phyloP scores from a whole-genome alignment of 2,888 invertebrate genomes.

The Hypselothyrea guttata region DNA sequence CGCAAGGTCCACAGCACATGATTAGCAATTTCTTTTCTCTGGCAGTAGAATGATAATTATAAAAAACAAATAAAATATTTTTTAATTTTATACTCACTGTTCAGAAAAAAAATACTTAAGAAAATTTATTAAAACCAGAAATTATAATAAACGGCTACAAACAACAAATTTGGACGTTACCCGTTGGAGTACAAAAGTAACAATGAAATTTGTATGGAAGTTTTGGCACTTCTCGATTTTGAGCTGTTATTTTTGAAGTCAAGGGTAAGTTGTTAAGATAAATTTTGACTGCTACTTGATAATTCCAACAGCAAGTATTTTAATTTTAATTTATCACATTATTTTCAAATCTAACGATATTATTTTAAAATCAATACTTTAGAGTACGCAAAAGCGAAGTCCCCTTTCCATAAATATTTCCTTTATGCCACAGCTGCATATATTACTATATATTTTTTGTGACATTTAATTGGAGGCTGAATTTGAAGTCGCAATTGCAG shows the following conservation, averaged over 20 bases:
- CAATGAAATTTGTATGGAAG: slow-evolving; percentile 11
- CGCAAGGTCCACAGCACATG: slow-evolving; percentile 52
- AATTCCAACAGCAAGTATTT: too few relatives aligned
- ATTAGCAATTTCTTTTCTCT: slow-evolving; percentile 14
- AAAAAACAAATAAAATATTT: background rate
- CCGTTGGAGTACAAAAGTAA: slow-evolving; percentile 12
- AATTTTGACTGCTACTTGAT: too few relatives aligned
- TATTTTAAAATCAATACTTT: too few relatives aligned
- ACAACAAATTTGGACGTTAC: slow-evolving; percentile 41
- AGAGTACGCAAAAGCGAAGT: too few relatives aligned
- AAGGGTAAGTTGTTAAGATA: background rate
- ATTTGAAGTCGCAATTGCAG: slow-evolving; percentile 40
- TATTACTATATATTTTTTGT: background rate
- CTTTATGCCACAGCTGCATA: too few relatives aligned
- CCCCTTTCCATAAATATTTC: background rate
- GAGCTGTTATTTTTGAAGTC: background rate
- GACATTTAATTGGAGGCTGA: slow-evolving; percentile 42
- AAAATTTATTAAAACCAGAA: background rate
- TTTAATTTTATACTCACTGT: slow-evolving; percentile 10
- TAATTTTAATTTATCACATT: too few relatives aligned
- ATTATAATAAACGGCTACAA: slow-evolving; percentile 32
- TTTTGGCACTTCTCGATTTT: too few relatives aligned
- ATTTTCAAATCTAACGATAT: too few relatives aligned
- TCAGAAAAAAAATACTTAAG: slow-evolving; percentile 25
- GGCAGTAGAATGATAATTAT: background rate